Evolutionary conservation across 2,888 invertebrate genomes (phyloP), one percentile per base, ranked within the genome.

Genomic region (Tuberolachnus salignus): DNA sequence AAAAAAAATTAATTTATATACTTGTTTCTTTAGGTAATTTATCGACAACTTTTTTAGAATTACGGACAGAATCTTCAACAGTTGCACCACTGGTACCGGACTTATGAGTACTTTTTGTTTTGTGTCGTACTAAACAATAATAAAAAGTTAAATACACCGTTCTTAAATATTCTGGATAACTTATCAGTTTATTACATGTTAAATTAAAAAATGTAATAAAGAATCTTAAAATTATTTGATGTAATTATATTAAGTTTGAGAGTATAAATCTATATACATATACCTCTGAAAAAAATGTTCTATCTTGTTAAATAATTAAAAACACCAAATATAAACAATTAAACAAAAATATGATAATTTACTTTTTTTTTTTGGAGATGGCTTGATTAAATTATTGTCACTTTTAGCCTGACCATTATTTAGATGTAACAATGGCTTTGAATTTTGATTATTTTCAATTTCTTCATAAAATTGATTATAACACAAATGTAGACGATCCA

Each of bases 401-500:
- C 49, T 34, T 19, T 16, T 59, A 9, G 80, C 80, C 4, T 81
- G 80, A 3, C 82, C 78, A 72, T 53, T 81, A 2, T 85, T 85
- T 69, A 90, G 86, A 84, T 89, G 88, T 10, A 89, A 89, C 84
- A 90, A 90, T 1, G 89, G 90, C 71, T 89, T 86, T 70, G 83
- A 83, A 49, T 83, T 84, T 1, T 83, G 83, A 9, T 82, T 82
- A 10, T 83, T 82, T 57, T 85, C 84, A 80, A 85, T 83, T 63
- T 86, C 85, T 81, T 86, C 85, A 3, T 85, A 83, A 14, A 87
- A 87, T 83, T 90, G 88, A 80, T 87, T 87, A 84, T 93, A 91
- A 51, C 97, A 86, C 80, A 90, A 88, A 83, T 93, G 92, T 81
- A 98, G 88, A 83, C 96, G 89, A 85, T 92, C 90, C 73, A 98